These are phyloP conservation scores for Phoenoteleia sp. DNA, from an alignment of 2,888 invertebrate genomes.

Conservation along the genomic window DNA sequence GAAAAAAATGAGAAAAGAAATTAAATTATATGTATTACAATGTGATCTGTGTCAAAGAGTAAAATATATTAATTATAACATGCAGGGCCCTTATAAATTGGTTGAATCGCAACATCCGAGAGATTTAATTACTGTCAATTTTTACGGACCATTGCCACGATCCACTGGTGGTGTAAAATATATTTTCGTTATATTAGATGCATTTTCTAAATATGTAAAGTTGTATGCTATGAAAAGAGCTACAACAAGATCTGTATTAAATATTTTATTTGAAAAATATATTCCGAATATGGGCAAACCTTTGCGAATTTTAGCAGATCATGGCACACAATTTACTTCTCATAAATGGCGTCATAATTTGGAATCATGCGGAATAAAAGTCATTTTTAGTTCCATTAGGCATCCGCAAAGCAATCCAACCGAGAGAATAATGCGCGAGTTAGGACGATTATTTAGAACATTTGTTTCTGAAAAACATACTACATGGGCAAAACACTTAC, in stretches of 20 bases:
- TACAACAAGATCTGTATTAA: background rate
- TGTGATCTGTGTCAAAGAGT: conserved; percentile 46
- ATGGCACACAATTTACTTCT: conserved; percentile 28
- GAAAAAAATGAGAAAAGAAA: conserved; percentile 31
- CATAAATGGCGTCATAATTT: conserved; percentile 13
- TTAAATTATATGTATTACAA: conserved; percentile 18
- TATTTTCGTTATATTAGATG: conserved; percentile 22
- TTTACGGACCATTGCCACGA: conserved; percentile 34
- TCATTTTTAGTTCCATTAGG: background rate
- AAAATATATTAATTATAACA: conserved; percentile 6
- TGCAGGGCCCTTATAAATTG: conserved; percentile 4
- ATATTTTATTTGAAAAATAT: conserved; percentile 19
- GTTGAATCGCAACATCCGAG: background rate
- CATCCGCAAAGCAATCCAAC: background rate
- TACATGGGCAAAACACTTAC: background rate
- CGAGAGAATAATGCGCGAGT: background rate
- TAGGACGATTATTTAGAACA: background rate
- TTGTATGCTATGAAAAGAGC: conserved; percentile 21
- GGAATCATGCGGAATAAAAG: background rate
- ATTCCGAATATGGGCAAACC: conserved; percentile 15
- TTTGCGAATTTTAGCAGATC: conserved; percentile 13
- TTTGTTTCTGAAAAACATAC: background rate
- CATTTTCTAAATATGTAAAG: background rate
- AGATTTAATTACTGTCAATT: conserved; percentile 39
- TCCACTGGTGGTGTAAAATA: conserved; percentile 12